Conservation (phyloP, 2,888 invertebrate species). For the Mycogona germanica region DNA sequence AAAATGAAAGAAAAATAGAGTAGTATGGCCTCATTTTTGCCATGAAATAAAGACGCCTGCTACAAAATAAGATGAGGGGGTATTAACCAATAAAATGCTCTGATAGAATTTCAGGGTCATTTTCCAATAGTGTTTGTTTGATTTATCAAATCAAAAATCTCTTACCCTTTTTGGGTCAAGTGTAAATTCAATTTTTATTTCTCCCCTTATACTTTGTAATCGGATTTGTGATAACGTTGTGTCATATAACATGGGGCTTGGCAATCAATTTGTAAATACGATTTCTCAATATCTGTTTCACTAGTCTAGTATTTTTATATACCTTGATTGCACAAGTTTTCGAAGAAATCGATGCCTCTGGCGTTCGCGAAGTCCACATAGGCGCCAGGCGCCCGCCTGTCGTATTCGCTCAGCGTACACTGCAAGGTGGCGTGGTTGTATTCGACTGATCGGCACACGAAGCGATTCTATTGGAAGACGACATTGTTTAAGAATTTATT, state of each 20-base stretch:
- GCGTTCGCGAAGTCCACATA: constrained; percentile 84
- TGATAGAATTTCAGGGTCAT: no score
- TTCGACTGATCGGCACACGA: constrained; percentile 81
- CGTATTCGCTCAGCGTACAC: constrained; percentile 80
- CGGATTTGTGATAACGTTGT: no score
- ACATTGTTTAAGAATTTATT: neutral
- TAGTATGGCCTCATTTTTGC: no score
- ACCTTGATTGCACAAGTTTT: constrained; percentile 81
- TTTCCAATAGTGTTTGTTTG: no score
- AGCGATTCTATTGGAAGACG: constrained; percentile 59
- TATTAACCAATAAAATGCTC: no score
- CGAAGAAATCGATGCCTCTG: constrained; percentile 70
- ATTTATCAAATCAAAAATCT: no score
- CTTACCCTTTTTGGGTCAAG: neutral
- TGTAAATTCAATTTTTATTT: neutral
- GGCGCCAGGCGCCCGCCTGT: constrained; percentile 73
- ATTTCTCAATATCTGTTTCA: neutral
- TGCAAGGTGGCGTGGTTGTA: constrained; percentile 88
- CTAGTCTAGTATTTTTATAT: no score
- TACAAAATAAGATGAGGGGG: no score
- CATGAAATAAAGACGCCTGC: no score
- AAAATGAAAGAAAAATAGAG: no score
- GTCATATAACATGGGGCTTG: no score
- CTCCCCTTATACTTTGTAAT: no score
- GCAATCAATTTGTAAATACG: neutral